phyloP scores from a whole-genome alignment of 2,888 invertebrate genomes.

The Ceramica pisi region DNA sequence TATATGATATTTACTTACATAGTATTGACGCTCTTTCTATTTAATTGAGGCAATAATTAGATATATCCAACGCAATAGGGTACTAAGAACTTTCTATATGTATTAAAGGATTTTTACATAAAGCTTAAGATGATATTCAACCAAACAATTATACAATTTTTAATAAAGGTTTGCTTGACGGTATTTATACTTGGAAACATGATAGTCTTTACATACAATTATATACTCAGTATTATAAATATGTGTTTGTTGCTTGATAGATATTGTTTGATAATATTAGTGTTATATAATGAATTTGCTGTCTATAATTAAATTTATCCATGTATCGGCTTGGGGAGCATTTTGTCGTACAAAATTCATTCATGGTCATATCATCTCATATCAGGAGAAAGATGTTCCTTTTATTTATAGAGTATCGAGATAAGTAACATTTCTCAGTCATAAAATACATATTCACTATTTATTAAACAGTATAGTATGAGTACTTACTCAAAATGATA shows the following conservation, averaged over 20 bases:
- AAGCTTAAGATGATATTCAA: constrained; percentile 75
- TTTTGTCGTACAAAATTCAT: constrained; percentile 84
- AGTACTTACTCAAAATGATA: constrained; percentile 22
- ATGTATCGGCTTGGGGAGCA: constrained; percentile 69
- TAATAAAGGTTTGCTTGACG: constrained; percentile 74
- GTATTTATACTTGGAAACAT: constrained; percentile 73
- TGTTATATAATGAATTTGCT: constrained; percentile 57
- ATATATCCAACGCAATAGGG: constrained; percentile 74
- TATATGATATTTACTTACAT: constrained; percentile 69
- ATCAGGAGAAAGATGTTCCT: constrained; percentile 74
- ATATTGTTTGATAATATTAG: constrained; percentile 62
- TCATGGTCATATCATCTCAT: constrained; percentile 89
- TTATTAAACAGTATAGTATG: constrained; percentile 25
- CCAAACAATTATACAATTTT: constrained; percentile 72
- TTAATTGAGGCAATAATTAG: constrained; percentile 85
- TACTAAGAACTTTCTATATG: constrained; percentile 76
- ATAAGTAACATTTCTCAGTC: constrained; percentile 54
- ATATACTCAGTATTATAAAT: constrained; percentile 75
- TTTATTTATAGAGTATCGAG: constrained; percentile 60
- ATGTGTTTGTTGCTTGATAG: constrained; percentile 66
- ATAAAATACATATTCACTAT: constrained; percentile 51
- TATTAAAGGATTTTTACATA: constrained; percentile 79
- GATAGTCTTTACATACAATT: constrained; percentile 64
- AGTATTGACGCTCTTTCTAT: constrained; percentile 75
- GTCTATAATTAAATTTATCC: constrained; percentile 55